Percentiles rank a stretch among this genome's conserved stretches.
Conservation (phyloP, 2,113 vertebrate species). For the Heptranchias perlo region DNA sequence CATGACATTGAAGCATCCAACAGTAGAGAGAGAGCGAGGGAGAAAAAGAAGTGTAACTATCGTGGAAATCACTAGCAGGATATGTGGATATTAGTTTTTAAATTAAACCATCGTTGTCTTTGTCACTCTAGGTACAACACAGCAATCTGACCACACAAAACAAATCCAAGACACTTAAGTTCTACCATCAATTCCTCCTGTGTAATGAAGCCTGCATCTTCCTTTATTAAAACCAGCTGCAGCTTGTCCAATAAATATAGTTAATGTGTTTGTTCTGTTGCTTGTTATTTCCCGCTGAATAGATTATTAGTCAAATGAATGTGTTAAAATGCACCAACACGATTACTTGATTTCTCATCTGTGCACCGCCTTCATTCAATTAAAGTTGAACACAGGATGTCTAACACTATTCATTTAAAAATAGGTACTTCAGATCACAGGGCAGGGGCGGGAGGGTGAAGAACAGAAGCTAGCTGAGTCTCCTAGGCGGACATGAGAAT, state of each 20-base stretch:
- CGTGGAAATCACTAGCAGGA: no score
- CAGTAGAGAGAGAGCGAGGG: no score
- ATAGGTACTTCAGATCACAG: background rate
- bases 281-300: background rate
- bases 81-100: no score
- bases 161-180: background rate
- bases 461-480: background rate
- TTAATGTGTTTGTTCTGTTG: background rate
- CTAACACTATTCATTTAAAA: background rate
- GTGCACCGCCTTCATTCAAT: background rate
- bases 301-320: constrained; percentile 4
- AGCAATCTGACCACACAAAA: background rate
- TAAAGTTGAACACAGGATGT: background rate
- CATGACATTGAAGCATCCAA: no score
- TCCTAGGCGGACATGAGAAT: background rate
- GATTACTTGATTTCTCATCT: background rate
- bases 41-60: no score
- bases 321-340: background rate
- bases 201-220: background rate
- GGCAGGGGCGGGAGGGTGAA: no score
- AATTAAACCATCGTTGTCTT: background rate
- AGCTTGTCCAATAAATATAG: background rate
- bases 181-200: background rate
- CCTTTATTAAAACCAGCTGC: background rate
- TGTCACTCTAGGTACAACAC: background rate